These are phyloP conservation scores for Bacillus rossius DNA, from an alignment of 1,140 invertebrate genomes.

Conservation along the genomic window DNA sequence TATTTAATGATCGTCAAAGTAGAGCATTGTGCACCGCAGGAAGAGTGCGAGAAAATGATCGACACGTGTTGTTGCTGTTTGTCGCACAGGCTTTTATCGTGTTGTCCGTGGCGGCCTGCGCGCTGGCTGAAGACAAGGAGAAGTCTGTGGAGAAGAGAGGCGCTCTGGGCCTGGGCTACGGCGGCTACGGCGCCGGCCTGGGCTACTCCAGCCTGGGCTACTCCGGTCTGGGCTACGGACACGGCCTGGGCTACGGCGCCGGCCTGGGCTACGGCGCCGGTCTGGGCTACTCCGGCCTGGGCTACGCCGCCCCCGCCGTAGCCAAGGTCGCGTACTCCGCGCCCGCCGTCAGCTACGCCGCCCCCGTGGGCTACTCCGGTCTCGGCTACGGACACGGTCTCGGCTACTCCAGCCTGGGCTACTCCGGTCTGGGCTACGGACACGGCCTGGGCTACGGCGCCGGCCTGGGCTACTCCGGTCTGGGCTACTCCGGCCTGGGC, in stretches of 20 bases:
- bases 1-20: too few species aligned
- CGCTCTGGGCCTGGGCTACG: constrained; percentile 9
- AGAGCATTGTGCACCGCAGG: too few species aligned
- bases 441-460: not conserved
- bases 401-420: not conserved
- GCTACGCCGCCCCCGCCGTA: constrained; percentile 14
- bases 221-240: constrained; percentile 1
- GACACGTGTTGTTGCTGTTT: not conserved
- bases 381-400: not conserved
- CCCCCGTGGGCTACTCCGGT: not conserved
- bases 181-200: not conserved
- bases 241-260: not conserved
- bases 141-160: constrained; percentile 12
- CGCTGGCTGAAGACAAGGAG: constrained; percentile 6
- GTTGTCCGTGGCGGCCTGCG: constrained; percentile 7
- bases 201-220: not conserved
- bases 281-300: not conserved
- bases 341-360: constrained; percentile 4
- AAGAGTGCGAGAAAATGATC: too few species aligned
- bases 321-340: constrained; percentile 12
- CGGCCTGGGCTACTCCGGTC: not conserved
- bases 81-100: constrained; percentile 5
- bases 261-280: constrained; percentile 3
- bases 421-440: not conserved
- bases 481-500: constrained; percentile 8